Evolutionary conservation across 2,888 invertebrate genomes (phyloP), one percentile per base, ranked within the genome.

Genomic region (Ypsolopha scabrella): DNA sequence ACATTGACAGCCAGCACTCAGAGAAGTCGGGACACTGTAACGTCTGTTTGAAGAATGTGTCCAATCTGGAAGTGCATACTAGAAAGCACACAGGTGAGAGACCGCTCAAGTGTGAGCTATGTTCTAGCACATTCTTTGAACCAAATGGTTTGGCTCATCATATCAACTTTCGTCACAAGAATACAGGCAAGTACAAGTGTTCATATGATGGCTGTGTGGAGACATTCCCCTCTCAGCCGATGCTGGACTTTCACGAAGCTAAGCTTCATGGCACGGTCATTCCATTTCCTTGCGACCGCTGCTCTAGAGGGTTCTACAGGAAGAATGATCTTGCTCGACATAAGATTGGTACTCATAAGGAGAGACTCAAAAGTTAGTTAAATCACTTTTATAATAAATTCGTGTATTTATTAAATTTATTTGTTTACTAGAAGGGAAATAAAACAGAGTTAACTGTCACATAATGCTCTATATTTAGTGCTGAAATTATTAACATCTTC

Each of bases 41-140:
- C 2, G 58, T 80, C 35, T 89, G 89, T 57, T 67, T 69, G 9
- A 89, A 88, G 60, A 73, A 80, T 53, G 86, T 87, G 11, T 75
- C 89, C 0, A 86, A 89, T 58, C 67, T 89, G 36, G 87, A 87
- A 59, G 77, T 77, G 0, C 89, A 89, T 56, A 88, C 81, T 79
- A 80, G 86, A 65, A 80, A 78, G 46, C 89, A 89, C 55, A 88
- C 87, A 0, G 88, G 88, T 0, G 80, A 88, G 48, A 72, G 75
- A 6, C 79, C 80, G 0, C 57, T 79, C 9, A 78, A 80, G 54
- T 86, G 86, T 62, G 70, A 80, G 24, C 61, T 72, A 7, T 86
- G 86, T 54, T 59, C 72, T 0, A 76, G 76, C 52, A 74, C 72
- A 53, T 82, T 80, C 53, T 73, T 60, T 55, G 71, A 73, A n/a